Evolutionary conservation across 2,797 vertebrate genomes (phyloP).

Genomic region (Urosaurus nigricauda): DNA sequence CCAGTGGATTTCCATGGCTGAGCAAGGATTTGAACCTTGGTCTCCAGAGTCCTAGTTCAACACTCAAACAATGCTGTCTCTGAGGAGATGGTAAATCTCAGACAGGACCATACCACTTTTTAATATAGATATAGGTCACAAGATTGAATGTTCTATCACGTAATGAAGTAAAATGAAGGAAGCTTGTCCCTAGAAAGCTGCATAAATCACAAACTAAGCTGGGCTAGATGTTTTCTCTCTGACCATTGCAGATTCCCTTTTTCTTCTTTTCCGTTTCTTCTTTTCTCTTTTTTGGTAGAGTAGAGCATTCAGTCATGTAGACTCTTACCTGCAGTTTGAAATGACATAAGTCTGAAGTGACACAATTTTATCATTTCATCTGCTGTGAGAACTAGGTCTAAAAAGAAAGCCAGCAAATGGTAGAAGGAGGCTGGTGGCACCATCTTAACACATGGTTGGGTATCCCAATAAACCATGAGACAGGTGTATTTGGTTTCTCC

Average conservation of each 20-base stretch:
- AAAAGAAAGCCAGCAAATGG: background rate
- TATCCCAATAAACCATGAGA: background rate
- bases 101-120: background rate
- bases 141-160: background rate
- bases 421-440: background rate
- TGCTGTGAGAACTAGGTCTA: background rate
- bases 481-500: background rate
- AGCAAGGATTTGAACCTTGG: too few species aligned
- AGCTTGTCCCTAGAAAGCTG: background rate
- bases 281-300: background rate
- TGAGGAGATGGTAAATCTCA: background rate
- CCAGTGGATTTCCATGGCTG: too few species aligned
- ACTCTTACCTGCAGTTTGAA: background rate
- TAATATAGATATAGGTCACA: background rate
- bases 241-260: background rate
- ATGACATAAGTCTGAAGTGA: background rate
- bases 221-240: background rate
- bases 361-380: background rate
- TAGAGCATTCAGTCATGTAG: background rate
- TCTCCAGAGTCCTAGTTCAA: too few species aligned
- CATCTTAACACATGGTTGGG: background rate
- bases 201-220: background rate
- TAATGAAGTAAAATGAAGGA: background rate
- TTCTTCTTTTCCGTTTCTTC: too few species aligned
- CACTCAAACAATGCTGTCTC: too few species aligned